Evolutionary conservation across 64 coral and sea anemone species (phyloP).

Genomic region (Catalaphyllia jardinei): DNA sequence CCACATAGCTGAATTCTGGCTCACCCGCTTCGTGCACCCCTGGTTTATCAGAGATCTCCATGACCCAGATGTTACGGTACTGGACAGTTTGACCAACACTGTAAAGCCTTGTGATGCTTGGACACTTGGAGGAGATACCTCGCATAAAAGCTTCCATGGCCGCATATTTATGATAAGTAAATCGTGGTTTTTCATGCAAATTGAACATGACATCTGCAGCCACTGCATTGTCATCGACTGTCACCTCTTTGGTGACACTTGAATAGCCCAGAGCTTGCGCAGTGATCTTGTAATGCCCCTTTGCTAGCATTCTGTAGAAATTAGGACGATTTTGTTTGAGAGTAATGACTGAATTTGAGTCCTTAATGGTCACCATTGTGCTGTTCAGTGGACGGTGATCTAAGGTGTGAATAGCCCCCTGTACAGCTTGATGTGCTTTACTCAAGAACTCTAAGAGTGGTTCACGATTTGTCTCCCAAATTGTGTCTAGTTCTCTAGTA

Average conservation of each 20-base stretch:
- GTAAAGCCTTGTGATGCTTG: slow-evolving; percentile 81
- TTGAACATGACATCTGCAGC: slow-evolving; percentile 74
- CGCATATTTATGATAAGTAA: slow-evolving; percentile 73
- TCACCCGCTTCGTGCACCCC: slow-evolving; percentile 87
- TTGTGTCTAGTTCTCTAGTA: slow-evolving; percentile 22
- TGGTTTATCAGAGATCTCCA: slow-evolving; percentile 92
- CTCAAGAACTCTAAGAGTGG: slow-evolving; percentile 71
- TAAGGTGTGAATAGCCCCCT: slow-evolving; percentile 65
- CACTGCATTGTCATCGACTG: slow-evolving; percentile 27
- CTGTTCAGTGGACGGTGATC: slow-evolving; percentile 49
- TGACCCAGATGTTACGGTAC: slow-evolving; percentile 87
- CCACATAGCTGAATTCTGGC: slow-evolving; percentile 94
- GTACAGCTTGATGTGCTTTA: slow-evolving; percentile 80
- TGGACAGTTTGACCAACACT: slow-evolving; percentile 88
- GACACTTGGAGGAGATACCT: slow-evolving; percentile 55
- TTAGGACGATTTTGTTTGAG: slow-evolving; percentile 54
- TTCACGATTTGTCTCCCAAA: slow-evolving; percentile 70
- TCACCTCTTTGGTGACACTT: slow-evolving; percentile 73
- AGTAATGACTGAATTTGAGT: slow-evolving; percentile 19
- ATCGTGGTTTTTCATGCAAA: slow-evolving; percentile 71
- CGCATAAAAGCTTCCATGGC: slow-evolving; percentile 61
- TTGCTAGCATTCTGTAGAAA: slow-evolving; percentile 76
- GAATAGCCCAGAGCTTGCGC: slow-evolving; percentile 77
- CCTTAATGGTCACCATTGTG: slow-evolving; percentile 57
- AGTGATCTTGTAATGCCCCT: slow-evolving; percentile 88